Evolutionary conservation across 2,888 invertebrate genomes (phyloP).

Genomic region (Acrobasis consociella): DNA sequence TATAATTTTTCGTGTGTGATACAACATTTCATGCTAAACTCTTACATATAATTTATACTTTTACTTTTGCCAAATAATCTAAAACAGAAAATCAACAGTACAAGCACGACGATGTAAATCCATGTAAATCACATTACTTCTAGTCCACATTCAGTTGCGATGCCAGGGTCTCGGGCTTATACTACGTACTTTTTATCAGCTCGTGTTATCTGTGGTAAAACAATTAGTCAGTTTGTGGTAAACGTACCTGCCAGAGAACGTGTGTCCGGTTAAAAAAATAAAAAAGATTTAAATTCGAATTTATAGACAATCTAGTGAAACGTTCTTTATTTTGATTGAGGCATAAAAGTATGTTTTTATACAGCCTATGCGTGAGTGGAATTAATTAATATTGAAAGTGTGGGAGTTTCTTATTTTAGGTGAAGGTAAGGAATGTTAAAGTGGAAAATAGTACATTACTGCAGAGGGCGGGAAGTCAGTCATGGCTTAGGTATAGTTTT

Average conservation of each 20-base stretch:
- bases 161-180: conserved; percentile 37
- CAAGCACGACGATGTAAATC: conserved; percentile 43
- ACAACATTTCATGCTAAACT: no score
- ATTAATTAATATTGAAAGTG: conserved; percentile 2
- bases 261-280: conserved; percentile 33
- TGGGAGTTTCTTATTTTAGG: conserved; percentile 18
- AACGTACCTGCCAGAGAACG: conserved; percentile 52
- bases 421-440: conserved; percentile 11
- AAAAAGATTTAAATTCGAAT: background rate
- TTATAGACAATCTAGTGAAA: background rate
- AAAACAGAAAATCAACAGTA: conserved; percentile 29
- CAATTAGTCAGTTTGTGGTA: conserved; percentile 59
- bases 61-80: background rate
- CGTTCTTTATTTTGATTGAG: conserved; percentile 11
- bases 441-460: no score
- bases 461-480: no score
- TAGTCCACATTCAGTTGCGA: conserved; percentile 38
- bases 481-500: no score
- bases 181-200: conserved; percentile 57
- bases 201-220: conserved; percentile 57
- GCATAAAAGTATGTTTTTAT: conserved; percentile 16
- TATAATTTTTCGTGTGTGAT: no score
- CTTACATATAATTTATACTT: no score
- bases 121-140: conserved; percentile 56
- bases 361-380: conserved; percentile 17